Evolutionary conservation across 2,113 vertebrate genomes (phyloP), one percentile per base, ranked within the genome.

Genomic region (Ictalurus furcatus): DNA sequence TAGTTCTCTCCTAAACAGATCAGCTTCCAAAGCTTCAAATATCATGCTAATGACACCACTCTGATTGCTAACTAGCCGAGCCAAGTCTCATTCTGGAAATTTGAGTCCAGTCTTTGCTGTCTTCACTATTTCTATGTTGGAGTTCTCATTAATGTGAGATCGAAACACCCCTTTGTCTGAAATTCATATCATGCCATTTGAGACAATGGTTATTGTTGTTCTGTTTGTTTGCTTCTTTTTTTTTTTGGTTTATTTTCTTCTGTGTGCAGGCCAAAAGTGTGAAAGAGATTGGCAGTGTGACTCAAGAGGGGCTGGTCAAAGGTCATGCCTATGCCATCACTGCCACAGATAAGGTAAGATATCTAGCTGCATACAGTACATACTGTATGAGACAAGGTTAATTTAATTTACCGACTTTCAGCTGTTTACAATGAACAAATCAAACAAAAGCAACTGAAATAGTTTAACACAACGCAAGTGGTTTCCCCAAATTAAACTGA

Each of bases 241-340:
- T 44, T 44, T 71, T 71, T 17, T 71, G 52, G 52, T 73, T 85
- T 0, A 40, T 79, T 40, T 81, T 23, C 88, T 83, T 84, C 58
- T 58, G 9, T 48, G 3, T 84, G 28, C 92, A 96, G 96, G 96
- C 95, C 73, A 90, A 52, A 9, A 95, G 3, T 85, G 80, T 88
- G 67, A 48, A 1, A 12, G 96, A 96, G 3, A 86, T 96, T 4
- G 94, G 95, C 9, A 91, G 90, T 56, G 94, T 95, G 91, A 95
- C 94, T 0, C 84, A 73, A 73, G 88, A 95, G 0, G 96, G 96
- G 16, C 92, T 97, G 89, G 88, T 97, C 37, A 95, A 92, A 90
- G 96, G 96, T 79, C 96, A 97, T 1, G 96, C 96, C 2, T 97
- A 97, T 8, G 94, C 96, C 48, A 96, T 96, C 91, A 95, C 95